These are phyloP conservation scores for Sebastes schlegelii DNA, from an alignment of 2,113 vertebrate species.

Conservation along the genomic window DNA sequence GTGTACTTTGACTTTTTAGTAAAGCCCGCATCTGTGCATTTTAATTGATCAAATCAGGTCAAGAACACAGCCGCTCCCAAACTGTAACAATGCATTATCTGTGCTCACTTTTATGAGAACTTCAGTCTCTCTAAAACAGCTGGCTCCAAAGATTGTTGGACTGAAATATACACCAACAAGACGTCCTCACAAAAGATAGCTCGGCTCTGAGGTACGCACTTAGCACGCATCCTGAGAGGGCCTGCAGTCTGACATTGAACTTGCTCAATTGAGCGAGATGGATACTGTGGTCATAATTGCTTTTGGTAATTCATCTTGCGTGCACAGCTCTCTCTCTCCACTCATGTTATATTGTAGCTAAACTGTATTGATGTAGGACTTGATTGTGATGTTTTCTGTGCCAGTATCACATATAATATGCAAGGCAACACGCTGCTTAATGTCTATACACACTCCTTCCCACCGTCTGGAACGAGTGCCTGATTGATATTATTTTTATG, in stretches of 20 bases:
- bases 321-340: background rate
- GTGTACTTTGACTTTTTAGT: no score
- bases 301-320: conserved; percentile 45
- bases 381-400: conserved; percentile 31
- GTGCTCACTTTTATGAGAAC: conserved; percentile 16
- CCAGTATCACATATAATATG: conserved; percentile 42
- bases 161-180: background rate
- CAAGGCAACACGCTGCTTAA: conserved; percentile 26
- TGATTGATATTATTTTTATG: conserved; percentile 58
- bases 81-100: conserved; percentile 28
- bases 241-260: conserved; percentile 28
- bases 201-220: background rate
- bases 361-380: conserved; percentile 41
- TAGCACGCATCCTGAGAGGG: background rate
- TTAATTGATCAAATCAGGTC: conserved; percentile 35
- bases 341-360: conserved; percentile 24
- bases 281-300: conserved; percentile 35
- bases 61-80: conserved; percentile 17
- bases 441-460: conserved; percentile 23
- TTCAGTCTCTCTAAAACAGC: conserved; percentile 7
- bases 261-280: conserved; percentile 6
- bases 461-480: conserved; percentile 25
- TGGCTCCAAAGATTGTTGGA: background rate
- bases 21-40: conserved; percentile 27
- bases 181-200: background rate